Evolutionary conservation across 2,113 vertebrate genomes (phyloP).

Genomic region (Lanius collurio): DNA sequence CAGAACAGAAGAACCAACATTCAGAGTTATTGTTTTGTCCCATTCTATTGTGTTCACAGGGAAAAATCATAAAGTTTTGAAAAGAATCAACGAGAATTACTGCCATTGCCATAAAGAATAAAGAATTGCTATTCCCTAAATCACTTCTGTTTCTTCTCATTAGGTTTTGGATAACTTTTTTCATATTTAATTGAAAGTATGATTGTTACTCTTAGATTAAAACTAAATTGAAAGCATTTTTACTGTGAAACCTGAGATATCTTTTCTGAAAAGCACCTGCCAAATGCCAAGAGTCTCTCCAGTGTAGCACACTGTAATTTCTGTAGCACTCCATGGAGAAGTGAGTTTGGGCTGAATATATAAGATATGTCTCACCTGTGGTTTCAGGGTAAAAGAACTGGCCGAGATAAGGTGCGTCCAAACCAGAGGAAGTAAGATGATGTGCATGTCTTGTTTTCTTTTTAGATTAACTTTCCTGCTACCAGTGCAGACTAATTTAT

Average conservation of each 20-base stretch:
- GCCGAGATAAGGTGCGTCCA: conserved; percentile 75
- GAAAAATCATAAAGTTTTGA: neutral
- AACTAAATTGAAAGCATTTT: neutral
- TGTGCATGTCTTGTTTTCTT: conserved; percentile 66
- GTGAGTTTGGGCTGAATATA: neutral
- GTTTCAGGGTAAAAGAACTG: conserved; percentile 71
- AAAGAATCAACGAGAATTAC: neutral
- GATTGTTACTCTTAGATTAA: neutral
- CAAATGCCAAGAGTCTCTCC: neutral
- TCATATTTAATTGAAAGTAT: neutral
- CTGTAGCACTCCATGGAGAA: neutral
- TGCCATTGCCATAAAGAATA: neutral
- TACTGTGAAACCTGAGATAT: neutral
- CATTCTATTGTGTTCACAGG: neutral
- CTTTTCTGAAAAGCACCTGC: neutral
- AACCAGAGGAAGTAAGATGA: conserved; percentile 70
- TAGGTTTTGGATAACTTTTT: neutral
- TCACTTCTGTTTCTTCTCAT: neutral
- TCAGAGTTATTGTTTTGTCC: neutral
- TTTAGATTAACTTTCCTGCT: conserved; percentile 48
- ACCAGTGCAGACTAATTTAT: conserved; percentile 36
- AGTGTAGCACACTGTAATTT: neutral
- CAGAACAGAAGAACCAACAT: accelerated
- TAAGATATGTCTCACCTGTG: conserved; percentile 40
- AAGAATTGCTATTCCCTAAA: neutral